Base-by-base conservation (phyloP, 1,140 invertebrate genomes). In the Elysia chlorotica region DNA sequence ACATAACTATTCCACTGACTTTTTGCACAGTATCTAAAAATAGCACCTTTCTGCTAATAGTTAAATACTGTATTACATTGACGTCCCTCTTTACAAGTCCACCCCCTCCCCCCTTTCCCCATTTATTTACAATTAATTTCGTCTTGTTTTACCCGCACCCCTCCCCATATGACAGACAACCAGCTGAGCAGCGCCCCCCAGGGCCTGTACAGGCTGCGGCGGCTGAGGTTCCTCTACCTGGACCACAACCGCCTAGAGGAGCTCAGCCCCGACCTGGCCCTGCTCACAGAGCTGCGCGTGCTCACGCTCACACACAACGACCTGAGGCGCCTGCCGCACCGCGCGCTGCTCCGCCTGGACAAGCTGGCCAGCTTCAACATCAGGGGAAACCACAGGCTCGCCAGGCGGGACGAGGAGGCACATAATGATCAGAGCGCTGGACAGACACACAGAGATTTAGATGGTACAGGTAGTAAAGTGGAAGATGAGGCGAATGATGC, bases 291-390 rank as follows among this genome's bases (percentile, higher is more conserved):
- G 23, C 76, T 87, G 10, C 76, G 77, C 30, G 78, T 76, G 21
- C 74, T 87, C 28, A 83, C 86, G 66, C 57, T 87, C 0, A 78
- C 82, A 3, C 74, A 85, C 31, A 87, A 87, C 67, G 57, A 78
- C 23, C 73, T 87, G 6, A 75, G 76, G 2, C 65, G 65, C 30
- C 72, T 86, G 59, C n/a, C n/a, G n/a, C 85, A 84, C 0, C 75
- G 79, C n/a, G 69, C 78, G 5, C 71, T 86, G 30, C 38, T 21
- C 63, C 33, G 35, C 31, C 62, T 66, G 30, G 4, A 19, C 21
- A 28, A 59, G 21, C 71, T 73, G 2, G 48, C 56, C 6, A 65
- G 17, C 14, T 73, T 66, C 33, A 66, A 57, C 53, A 30, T 73
- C 54, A 73, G 57, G 21, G 53, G 25, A 14, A 65, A 73, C 23